Conservation (phyloP, 2,113 vertebrate species). For the Seriola rivoliana region DNA sequence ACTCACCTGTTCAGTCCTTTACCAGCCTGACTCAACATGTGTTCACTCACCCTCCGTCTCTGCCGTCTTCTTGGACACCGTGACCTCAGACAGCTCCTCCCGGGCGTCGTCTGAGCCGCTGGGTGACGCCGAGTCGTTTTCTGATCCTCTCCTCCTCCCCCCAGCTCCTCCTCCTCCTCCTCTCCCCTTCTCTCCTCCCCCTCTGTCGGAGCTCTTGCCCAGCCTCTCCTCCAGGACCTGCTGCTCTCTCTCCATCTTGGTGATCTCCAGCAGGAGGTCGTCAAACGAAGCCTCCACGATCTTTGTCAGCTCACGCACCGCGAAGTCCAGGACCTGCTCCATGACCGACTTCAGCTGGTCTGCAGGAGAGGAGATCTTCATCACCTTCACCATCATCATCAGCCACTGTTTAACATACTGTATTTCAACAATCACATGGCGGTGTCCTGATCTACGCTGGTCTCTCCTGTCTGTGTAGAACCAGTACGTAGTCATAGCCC, state of each 20-base stretch:
- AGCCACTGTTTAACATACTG: too few species aligned
- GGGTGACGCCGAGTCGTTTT: constrained; percentile 68
- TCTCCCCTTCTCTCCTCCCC: constrained; percentile 21
- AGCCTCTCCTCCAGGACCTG: constrained; percentile 70
- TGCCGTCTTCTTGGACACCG: constrained; percentile 6
- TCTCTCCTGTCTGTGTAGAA: too few species aligned
- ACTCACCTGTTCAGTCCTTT: too few species aligned
- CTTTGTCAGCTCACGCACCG: constrained; percentile 81
- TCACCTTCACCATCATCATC: not conserved
- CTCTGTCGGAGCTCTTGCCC: not conserved
- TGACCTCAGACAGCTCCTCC: constrained; percentile 27
- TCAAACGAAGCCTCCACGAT: constrained; percentile 86
- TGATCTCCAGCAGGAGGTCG: constrained; percentile 85
- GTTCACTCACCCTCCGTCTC: constrained; percentile 30
- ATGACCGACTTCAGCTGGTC: constrained; percentile 85
- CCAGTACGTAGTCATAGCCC: too few species aligned
- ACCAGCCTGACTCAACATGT: too few species aligned
- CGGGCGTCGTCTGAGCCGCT: constrained; percentile 70
- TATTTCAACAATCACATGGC: too few species aligned
- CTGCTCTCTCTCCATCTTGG: constrained; percentile 83
- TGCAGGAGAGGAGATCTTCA: constrained; percentile 30
- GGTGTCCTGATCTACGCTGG: too few species aligned
- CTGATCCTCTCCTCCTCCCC: constrained; percentile 44
- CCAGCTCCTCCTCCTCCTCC: not conserved
- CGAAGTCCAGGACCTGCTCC: constrained; percentile 84